Evolutionary conservation across 2,888 invertebrate genomes (phyloP).

Genomic region (Zygogramma bicolorata): DNA sequence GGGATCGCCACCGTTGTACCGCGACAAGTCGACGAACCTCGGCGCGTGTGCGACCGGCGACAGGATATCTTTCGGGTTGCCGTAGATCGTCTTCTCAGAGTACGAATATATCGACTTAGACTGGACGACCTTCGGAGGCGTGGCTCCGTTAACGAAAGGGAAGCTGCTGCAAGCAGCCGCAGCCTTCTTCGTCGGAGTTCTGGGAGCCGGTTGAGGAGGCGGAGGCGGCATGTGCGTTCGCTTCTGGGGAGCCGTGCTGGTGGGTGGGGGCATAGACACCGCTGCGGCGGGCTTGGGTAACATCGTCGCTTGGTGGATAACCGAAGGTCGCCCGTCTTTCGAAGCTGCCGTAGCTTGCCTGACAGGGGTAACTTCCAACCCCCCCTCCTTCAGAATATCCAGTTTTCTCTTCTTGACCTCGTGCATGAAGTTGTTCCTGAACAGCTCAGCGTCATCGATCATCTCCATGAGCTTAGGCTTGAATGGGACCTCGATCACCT

Average conservation of each 20-base stretch:
- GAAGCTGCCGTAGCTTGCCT: constrained; percentile 52
- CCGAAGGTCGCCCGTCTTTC: constrained; percentile 60
- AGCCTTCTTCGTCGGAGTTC: constrained; percentile 41
- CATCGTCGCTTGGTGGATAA: constrained; percentile 57
- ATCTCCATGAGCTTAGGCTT: constrained; percentile 74
- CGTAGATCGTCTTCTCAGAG: constrained; percentile 76
- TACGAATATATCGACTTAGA: constrained; percentile 75
- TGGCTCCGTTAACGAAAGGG: constrained; percentile 50
- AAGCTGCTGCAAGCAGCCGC: neutral
- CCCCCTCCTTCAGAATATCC: constrained; percentile 81
- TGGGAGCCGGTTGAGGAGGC: constrained; percentile 63
- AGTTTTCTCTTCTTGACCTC: constrained; percentile 76
- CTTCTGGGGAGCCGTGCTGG: constrained; percentile 57
- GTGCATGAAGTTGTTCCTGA: constrained; percentile 49
- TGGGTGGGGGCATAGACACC: constrained; percentile 56
- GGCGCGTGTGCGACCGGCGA: constrained; percentile 68
- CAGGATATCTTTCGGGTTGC: constrained; percentile 79
- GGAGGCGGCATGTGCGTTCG: constrained; percentile 64
- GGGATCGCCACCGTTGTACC: constrained; percentile 69
- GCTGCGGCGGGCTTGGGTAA: constrained; percentile 42
- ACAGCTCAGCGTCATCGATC: constrained; percentile 65
- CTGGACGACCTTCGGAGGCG: constrained; percentile 73
- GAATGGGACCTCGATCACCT: constrained; percentile 66
- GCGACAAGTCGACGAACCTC: constrained; percentile 61
- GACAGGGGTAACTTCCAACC: constrained; percentile 81